Evolutionary conservation across 2,888 invertebrate genomes (phyloP).

Genomic region (Baronia brevicornis): DNA sequence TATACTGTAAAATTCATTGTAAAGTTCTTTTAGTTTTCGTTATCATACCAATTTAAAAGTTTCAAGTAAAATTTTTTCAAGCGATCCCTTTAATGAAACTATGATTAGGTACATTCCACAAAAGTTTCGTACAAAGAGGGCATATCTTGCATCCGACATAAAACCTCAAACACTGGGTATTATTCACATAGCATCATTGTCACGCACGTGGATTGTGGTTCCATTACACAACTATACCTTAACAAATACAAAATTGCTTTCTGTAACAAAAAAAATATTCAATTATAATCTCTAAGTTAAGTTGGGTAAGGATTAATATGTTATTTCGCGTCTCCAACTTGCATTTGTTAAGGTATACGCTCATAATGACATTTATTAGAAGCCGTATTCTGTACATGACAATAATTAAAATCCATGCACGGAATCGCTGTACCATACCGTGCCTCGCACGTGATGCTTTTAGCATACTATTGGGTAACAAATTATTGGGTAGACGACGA

Average conservation of each 20-base stretch:
- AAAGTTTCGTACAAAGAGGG: conserved; percentile 41
- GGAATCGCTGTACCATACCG: conserved; percentile 66
- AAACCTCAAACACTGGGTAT: conserved; percentile 46
- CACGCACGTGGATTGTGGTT: conserved; percentile 66
- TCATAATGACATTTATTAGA: conserved; percentile 75
- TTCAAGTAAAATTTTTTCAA: conserved; percentile 8
- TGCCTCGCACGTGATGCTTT: conserved; percentile 55
- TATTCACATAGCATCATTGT: conserved; percentile 69
- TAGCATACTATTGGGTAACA: conserved; percentile 60
- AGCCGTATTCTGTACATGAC: conserved; percentile 72
- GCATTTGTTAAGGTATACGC: conserved; percentile 44
- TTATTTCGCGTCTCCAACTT: conserved; percentile 10
- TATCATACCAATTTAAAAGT: too few species aligned
- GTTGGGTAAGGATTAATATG: conserved; percentile 14
- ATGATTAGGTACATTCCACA: conserved; percentile 26
- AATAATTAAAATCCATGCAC: conserved; percentile 75
- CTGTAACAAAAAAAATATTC: conserved; percentile 4
- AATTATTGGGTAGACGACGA: conserved; percentile 36
- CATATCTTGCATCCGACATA: conserved; percentile 40
- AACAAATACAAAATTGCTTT: conserved; percentile 27
- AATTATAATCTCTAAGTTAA: conserved; percentile 22
- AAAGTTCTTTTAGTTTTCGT: too few species aligned
- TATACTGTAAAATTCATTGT: too few species aligned
- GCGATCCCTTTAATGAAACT: conserved; percentile 14
- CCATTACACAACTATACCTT: conserved; percentile 67